Evolutionary conservation across 2,797 vertebrate species (phyloP).

Genomic region (Liasis olivaceus): DNA sequence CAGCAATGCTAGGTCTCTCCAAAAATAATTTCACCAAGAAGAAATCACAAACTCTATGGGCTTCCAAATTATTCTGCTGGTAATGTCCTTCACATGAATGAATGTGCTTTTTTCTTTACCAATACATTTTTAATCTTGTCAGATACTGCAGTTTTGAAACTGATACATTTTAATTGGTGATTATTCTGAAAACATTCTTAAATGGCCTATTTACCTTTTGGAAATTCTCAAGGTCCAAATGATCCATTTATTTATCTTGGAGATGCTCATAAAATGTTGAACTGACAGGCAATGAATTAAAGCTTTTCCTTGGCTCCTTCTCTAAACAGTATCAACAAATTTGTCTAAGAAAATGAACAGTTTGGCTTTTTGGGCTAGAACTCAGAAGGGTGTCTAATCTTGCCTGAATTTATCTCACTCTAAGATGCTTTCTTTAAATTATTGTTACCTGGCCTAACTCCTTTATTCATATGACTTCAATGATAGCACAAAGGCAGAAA

Average conservation of each 20-base stretch:
- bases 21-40: neutral
- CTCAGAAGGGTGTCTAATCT: neutral
- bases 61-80: neutral
- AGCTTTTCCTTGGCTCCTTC: neutral
- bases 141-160: neutral
- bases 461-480: neutral
- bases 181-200: neutral
- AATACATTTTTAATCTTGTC: constrained; percentile 10
- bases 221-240: neutral
- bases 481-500: neutral
- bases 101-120: neutral
- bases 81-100: neutral
- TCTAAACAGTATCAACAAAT: neutral
- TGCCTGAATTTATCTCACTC: neutral
- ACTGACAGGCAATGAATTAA: neutral
- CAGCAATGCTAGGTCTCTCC: neutral
- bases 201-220: neutral
- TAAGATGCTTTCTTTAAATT: neutral
- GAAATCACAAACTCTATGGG: neutral
- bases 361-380: neutral
- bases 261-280: neutral
- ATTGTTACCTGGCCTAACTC: neutral
- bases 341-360: constrained; percentile 2
- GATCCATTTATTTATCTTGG: constrained; percentile 19
- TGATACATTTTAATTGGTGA: constrained; percentile 11